Percentiles rank a stretch among this genome's conserved stretches.
These are phyloP conservation scores for Nymphicus hollandicus DNA, from an alignment of 2,113 vertebrate genomes.

Conservation along the genomic window DNA sequence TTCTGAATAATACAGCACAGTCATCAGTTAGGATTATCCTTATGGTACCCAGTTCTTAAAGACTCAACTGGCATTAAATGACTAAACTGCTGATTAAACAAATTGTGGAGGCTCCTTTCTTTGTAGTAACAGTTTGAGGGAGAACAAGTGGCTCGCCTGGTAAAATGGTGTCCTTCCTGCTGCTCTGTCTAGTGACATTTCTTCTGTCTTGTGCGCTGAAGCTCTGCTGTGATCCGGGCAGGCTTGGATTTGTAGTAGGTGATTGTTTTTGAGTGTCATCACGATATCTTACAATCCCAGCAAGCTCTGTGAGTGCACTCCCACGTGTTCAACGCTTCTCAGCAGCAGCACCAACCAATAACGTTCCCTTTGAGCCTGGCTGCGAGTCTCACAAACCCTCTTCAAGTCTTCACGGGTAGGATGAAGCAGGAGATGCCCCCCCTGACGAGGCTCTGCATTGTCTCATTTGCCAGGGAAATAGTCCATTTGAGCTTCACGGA, in stretches of 20 bases:
- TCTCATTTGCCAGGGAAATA: background rate
- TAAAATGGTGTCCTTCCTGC: background rate
- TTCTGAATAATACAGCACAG: too few species aligned
- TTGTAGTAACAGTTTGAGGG: background rate
- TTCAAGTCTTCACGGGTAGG: background rate
- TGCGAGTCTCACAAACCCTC: background rate
- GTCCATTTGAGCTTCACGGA: background rate
- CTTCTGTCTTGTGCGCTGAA: background rate
- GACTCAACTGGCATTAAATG: background rate
- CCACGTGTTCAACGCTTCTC: background rate
- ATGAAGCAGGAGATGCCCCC: background rate
- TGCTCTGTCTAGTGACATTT: too few species aligned
- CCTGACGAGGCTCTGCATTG: background rate
- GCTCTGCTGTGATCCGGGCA: background rate
- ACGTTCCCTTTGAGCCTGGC: background rate
- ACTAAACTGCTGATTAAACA: background rate
- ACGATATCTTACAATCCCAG: background rate
- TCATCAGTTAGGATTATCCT: background rate
- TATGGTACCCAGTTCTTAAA: background rate
- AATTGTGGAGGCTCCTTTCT: background rate
- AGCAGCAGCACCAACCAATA: background rate
- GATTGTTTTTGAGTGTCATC: background rate
- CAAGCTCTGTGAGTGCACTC: background rate
- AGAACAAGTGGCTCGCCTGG: background rate
- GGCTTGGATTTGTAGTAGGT: background rate